Conservation (phyloP, 2,888 invertebrate genomes). For the Drosophila pseudotakahashii region DNA sequence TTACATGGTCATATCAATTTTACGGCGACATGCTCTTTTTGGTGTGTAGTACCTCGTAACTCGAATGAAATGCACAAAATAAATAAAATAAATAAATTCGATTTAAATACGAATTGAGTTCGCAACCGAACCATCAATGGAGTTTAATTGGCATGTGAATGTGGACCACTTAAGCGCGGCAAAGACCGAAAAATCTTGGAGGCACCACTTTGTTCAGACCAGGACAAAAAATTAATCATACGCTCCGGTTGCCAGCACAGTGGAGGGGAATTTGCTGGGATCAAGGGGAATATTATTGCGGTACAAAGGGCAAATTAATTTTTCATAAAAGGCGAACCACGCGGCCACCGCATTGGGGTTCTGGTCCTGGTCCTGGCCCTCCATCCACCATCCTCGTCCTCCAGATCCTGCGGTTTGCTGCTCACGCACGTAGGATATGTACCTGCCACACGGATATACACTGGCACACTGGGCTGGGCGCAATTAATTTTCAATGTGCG, state of each 20-base stretch:
- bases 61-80: background rate
- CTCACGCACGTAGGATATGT: constrained; percentile 41
- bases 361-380: no score
- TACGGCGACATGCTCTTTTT: no score
- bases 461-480: constrained; percentile 37
- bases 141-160: constrained; percentile 23
- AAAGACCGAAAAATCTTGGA: constrained; percentile 27
- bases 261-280: constrained; percentile 55
- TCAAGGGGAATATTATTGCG: constrained; percentile 71
- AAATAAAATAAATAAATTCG: no score
- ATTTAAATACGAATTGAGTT: background rate
- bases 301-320: constrained; percentile 77
- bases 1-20: no score
- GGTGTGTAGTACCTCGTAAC: background rate
- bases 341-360: constrained; percentile 15
- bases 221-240: constrained; percentile 78
- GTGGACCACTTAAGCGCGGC: constrained; percentile 22
- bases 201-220: constrained; percentile 31
- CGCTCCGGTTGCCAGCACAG: constrained; percentile 76
- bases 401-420: constrained; percentile 32
- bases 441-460: constrained; percentile 22
- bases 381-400: background rate
- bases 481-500: constrained; percentile 77
- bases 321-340: constrained; percentile 78
- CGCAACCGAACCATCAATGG: constrained; percentile 1